These are phyloP conservation scores for Procambarus virginalis DNA, from an alignment of 1,140 invertebrate genomes.

Conservation along the genomic window DNA sequence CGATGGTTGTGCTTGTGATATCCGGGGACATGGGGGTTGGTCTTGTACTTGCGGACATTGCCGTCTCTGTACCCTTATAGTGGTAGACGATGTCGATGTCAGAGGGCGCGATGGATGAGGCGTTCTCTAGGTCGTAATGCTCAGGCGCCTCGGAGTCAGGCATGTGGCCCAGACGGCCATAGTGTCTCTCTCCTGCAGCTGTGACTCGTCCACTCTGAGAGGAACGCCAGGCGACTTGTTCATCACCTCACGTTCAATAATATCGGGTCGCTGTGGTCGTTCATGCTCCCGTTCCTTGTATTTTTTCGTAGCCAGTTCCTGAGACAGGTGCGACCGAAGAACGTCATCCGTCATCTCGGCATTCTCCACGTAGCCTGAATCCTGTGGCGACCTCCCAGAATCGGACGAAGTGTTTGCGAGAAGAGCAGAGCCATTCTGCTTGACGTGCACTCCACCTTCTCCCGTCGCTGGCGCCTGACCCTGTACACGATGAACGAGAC, in stretches of 20 bases:
- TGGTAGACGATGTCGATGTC: conserved; percentile 98
- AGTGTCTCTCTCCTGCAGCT: conserved; percentile 65
- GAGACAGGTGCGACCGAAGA: conserved; percentile 77
- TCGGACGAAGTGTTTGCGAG: conserved; percentile 74
- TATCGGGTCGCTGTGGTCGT: conserved; percentile 89
- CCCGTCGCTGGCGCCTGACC: conserved; percentile 86
- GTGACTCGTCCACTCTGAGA: conserved; percentile 70
- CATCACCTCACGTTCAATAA: conserved; percentile 91
- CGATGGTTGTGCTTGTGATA: conserved; percentile 73
- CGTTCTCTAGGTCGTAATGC: conserved; percentile 97
- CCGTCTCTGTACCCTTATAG: conserved; percentile 90
- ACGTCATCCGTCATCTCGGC: conserved; percentile 79
- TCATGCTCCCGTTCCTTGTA: conserved; percentile 89
- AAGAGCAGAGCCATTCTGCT: conserved; percentile 73
- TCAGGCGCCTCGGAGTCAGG: conserved; percentile 89
- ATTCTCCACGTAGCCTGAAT: conserved; percentile 74
- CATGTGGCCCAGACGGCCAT: conserved; percentile 69
- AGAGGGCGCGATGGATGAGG: conserved; percentile 96
- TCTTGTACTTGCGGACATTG: conserved; percentile 89
- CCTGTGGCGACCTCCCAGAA: conserved; percentile 70
- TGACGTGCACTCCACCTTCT: conserved; percentile 79
- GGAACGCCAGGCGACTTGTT: conserved; percentile 81
- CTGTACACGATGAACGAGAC: conserved; percentile 92
- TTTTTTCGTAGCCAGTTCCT: conserved; percentile 81
- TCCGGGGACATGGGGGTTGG: conserved; percentile 72